Conservation (phyloP, 2,888 invertebrate species). For the Gibbula magus region DNA sequence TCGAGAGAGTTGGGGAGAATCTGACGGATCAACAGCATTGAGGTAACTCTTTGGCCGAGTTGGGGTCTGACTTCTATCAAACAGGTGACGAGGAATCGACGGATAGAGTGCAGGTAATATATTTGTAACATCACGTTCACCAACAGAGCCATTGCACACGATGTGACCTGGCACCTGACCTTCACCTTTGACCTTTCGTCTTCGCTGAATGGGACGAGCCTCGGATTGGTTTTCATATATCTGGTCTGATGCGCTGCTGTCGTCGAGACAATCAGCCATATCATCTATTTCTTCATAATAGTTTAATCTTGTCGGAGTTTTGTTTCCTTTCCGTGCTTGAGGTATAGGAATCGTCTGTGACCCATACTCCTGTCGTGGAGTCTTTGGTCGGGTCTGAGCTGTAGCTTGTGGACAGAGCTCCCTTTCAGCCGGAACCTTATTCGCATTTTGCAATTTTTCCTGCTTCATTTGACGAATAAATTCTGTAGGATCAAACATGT, state of each 20-base stretch:
- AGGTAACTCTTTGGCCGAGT: constrained; percentile 40
- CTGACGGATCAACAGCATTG: constrained; percentile 32
- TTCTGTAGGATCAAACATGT: constrained; percentile 17
- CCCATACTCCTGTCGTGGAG: background rate
- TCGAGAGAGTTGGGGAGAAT: background rate
- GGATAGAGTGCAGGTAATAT: constrained; percentile 5
- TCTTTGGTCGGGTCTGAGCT: background rate
- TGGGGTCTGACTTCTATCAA: constrained; percentile 23
- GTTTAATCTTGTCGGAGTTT: constrained; percentile 13
- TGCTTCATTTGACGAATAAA: constrained; percentile 12
- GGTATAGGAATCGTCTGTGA: constrained; percentile 3
- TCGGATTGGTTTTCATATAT: constrained; percentile 20
- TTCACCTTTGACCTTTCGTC: background rate
- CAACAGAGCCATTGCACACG: background rate
- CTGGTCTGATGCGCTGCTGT: background rate
- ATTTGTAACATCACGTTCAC: background rate
- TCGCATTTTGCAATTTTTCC: background rate
- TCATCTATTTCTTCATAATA: constrained; percentile 45
- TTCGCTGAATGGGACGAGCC: background rate
- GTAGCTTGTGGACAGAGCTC: background rate
- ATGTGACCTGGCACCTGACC: background rate
- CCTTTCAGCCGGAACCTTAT: background rate
- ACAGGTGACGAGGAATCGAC: background rate
- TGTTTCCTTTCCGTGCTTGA: background rate
- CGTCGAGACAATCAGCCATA: constrained; percentile 21